Conservation (phyloP, 53 echinoderm and acorn worm genomes). For the Temnopleurus reevesii region DNA sequence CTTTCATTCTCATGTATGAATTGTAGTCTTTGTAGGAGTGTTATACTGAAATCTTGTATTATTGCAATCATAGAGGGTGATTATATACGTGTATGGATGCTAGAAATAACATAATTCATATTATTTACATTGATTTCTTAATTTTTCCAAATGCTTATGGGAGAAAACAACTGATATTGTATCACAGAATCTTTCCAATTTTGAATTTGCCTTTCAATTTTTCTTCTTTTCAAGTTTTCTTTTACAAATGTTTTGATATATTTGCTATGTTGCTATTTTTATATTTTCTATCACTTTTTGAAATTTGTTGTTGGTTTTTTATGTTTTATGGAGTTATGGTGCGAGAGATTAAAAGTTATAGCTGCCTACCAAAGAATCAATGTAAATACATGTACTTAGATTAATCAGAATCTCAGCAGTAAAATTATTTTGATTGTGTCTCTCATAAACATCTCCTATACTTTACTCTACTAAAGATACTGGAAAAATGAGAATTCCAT, state of each 20-base stretch:
- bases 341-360: not conserved
- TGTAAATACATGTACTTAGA: not conserved
- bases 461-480: too few relatives aligned
- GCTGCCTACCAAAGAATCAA: slow-evolving; percentile 9
- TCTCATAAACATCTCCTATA: too few relatives aligned
- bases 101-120: slow-evolving; percentile 24
- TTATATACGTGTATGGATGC: slow-evolving; percentile 8
- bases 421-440: too few relatives aligned
- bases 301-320: not conserved
- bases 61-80: slow-evolving; percentile 21
- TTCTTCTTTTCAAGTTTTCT: not conserved
- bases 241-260: slow-evolving; percentile 26
- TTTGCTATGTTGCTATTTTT: not conserved
- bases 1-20: not conserved
- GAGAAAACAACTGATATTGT: not conserved
- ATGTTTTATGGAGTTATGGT: not conserved
- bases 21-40: slow-evolving; percentile 9
- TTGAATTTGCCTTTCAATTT: slow-evolving; percentile 34
- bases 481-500: too few relatives aligned
- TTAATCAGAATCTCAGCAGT: too few relatives aligned
- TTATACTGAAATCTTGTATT: slow-evolving; percentile 41
- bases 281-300: not conserved
- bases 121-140: slow-evolving; percentile 14
- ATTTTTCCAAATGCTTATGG: not conserved
- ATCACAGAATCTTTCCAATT: not conserved